A percentile compares a stretch with the other conserved stretches of the same genome.
phyloP scores from a whole-genome alignment of 2,888 invertebrate genomes.

The Pterostichus madidus region DNA sequence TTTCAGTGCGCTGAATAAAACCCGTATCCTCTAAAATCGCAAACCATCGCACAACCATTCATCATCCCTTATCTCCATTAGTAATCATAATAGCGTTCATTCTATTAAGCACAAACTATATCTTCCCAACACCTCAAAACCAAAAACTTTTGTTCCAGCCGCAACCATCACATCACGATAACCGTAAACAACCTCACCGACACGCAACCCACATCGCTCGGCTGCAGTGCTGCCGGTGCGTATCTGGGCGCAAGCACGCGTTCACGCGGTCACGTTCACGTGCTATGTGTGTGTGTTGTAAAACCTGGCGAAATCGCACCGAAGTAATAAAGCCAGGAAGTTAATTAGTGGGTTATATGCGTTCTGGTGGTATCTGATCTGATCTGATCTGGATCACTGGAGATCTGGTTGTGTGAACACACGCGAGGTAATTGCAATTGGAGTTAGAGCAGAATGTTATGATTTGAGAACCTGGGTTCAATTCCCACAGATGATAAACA shows the following conservation, averaged over 20 bases:
- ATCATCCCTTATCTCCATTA: no score
- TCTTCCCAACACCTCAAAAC: no score
- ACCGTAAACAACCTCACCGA: constrained; percentile 1
- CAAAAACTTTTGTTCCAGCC: no score
- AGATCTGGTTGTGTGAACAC: neutral
- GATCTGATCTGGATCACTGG: neutral
- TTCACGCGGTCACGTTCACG: constrained; percentile 12
- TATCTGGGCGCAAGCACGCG: neutral
- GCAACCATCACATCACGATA: no score
- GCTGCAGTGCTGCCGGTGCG: neutral
- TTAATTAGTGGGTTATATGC: constrained; percentile 32
- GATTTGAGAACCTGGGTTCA: no score
- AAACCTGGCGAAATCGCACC: neutral
- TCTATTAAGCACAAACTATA: no score
- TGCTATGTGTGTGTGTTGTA: neutral
- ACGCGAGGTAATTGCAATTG: neutral
- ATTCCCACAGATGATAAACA: no score
- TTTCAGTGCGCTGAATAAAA: no score
- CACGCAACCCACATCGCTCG: neutral
- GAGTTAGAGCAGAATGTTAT: no score
- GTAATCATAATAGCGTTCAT: no score
- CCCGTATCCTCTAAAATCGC: no score
- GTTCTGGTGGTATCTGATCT: neutral
- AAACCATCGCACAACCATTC: neutral
- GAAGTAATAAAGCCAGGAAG: constrained; percentile 27